phyloP scores from a whole-genome alignment of 2,888 invertebrate genomes.

The Bedellia somnulentella region DNA sequence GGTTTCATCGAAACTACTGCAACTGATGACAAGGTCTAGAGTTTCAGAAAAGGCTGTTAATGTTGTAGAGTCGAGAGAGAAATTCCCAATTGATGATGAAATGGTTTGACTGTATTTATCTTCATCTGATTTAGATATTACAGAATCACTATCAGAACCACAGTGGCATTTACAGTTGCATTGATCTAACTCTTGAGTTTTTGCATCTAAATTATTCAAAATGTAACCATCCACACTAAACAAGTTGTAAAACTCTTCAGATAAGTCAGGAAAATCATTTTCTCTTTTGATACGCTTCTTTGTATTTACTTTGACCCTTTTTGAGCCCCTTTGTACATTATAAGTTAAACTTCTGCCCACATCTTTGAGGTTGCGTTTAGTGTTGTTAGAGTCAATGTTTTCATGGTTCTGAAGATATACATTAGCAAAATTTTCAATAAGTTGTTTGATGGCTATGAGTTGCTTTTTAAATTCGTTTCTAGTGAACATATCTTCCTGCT shows the following conservation, averaged over 20 bases:
- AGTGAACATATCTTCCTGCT: constrained; percentile 27
- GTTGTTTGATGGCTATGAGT: constrained; percentile 25
- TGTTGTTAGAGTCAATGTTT: too few relatives aligned
- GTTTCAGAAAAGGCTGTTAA: constrained; percentile 46
- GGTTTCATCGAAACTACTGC: constrained; percentile 40
- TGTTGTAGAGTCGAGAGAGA: constrained; percentile 34
- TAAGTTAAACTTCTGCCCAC: constrained; percentile 14
- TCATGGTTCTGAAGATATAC: constrained; percentile 18
- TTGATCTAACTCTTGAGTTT: too few relatives aligned
- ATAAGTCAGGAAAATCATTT: constrained; percentile 34
- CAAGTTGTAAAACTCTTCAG: constrained; percentile 34
- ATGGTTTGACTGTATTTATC: constrained; percentile 25
- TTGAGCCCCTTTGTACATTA: constrained; percentile 7
- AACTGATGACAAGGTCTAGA: constrained; percentile 36
- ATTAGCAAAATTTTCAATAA: constrained; percentile 27
- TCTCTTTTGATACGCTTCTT: constrained; percentile 39
- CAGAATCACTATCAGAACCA: constrained; percentile 32
- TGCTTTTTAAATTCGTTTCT: constrained; percentile 32
- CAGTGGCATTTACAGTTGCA: too few relatives aligned
- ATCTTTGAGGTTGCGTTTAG: constrained; percentile 9
- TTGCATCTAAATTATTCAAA: too few relatives aligned
- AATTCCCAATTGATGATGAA: constrained; percentile 47
- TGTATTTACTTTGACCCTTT: constrained; percentile 18
- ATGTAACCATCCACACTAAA: constrained; percentile 17
- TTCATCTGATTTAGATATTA: constrained; percentile 23